Base-by-base conservation (phyloP, 2,888 invertebrate species). In the Glaucopsyche alexis region DNA sequence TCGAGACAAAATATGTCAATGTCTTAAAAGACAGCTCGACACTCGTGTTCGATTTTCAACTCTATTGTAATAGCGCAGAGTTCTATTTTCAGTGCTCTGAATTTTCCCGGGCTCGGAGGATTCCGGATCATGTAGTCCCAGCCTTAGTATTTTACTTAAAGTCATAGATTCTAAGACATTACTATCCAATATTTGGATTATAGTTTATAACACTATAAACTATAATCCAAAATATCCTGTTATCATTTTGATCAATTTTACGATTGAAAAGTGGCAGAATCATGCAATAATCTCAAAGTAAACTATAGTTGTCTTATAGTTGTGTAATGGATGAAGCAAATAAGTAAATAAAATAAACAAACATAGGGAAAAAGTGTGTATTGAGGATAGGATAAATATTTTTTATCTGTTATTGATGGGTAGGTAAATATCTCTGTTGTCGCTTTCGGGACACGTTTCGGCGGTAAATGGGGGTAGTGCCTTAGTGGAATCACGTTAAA, bases 321-420 rank as follows among this genome's bases (percentile, higher is more conserved):
- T 16, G 45, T 42, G 67, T 42, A 45, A 67, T 67, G 45, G 67
- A 45, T 67, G 67, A 67, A 67, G 67, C 69, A 60, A 60, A 60
- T 60, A 60, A 38, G 29, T 13, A 29, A 60, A 60, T 60, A 60
- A 38, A 60, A 60, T 38, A 60, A 19, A 60, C 60, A 60, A 60
- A 60, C 60, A 60, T 8, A 13, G 11, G 60, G 60, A 38, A 60
- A 60, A 38, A 60, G 60, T 60, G 60, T 60, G 60, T 60, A 13
- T 38, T 38, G 60, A 60, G 29, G 60, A 38, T 29, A 29, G 38
- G 38, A 60, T 60, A 60, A 60, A 60, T 60, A 60, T 38, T 60
- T 60, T 60, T 60, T 60, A 60, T 60, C 60, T 60, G 60, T 60
- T 60, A 60, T 60, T 60, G 60, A 60, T 60, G 29, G 55, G 29